Base-by-base conservation (phyloP, 2,888 invertebrate genomes). In the Euproctis similis region DNA sequence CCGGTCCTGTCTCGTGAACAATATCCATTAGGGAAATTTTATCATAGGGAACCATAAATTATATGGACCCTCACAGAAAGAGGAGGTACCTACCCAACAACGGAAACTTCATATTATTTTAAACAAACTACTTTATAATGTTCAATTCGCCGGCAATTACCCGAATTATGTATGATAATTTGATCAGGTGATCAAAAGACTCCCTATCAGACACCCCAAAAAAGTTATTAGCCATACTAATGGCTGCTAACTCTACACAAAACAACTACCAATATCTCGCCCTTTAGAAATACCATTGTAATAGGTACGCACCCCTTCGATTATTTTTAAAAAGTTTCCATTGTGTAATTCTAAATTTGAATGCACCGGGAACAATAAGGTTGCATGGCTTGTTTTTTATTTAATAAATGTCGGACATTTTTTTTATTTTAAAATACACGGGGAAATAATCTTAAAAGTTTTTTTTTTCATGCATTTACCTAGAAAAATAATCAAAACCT, bases 101-200 rank as follows among this genome's bases (percentile, higher is more conserved):
- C 61, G 62, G 57, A 70, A 70, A 71, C 67, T 70, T 64, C n/a
- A 60, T 72, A 61, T 73, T n/a, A n/a, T n/a, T n/a, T 78, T 75
- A 78, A 76, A 74, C 68, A 75, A 78, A 77, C 74, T 69, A 69
- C 62, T 72, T 80, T 78, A 53, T 75, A 73, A 77, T 72, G 69
- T 68, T 59, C 71, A 70, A 74, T 76, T 69, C 59, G 49, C 59
- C 47, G 46, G 60, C 63, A 60, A 69, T 69, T 66, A 64, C 58
- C 57, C 47, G 51, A 59, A 60, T 71, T 62, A 63, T 69, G 58
- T 66, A 72, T 67, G 69, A 69, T 72, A 72, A 73, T 71, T 71
- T 60, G 65, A 73, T 72, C 71, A 73, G 71, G 66, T 70, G 66
- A 57, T 62, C 30, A 34, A 56, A 53, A 46, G 30, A 26, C 55